Conservation (phyloP, 1,140 invertebrate species). For the Drosophila persimilis region DNA sequence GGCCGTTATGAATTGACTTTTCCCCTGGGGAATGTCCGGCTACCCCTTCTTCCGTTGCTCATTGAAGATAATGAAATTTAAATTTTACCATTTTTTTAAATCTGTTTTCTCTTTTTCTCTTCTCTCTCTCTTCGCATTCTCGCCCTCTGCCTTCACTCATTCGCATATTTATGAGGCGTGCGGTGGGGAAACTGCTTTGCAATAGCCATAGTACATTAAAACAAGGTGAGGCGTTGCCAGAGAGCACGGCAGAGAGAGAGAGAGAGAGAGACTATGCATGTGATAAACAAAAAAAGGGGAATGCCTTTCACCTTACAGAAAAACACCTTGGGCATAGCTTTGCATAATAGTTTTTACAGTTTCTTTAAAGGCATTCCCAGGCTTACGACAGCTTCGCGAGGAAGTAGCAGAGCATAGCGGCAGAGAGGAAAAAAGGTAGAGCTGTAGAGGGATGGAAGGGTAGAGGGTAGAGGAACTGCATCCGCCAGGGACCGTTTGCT, state of each 20-base stretch:
- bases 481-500: conserved; percentile 8
- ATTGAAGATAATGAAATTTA: conserved; percentile 46
- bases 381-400: background rate
- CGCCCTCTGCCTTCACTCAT: conserved; percentile 5
- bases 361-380: conserved; percentile 36
- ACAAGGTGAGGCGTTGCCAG: background rate
- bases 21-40: conserved; percentile 1
- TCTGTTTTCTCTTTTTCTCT: background rate
- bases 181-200: background rate
- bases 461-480: background rate
- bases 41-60: conserved; percentile 11
- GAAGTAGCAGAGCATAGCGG: background rate
- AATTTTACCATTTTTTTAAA: conserved; percentile 10
- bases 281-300: too few relatives aligned
- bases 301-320: background rate
- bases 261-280: too few relatives aligned
- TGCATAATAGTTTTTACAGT: conserved; percentile 58
- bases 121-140: conserved; percentile 11
- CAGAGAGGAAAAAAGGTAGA: background rate
- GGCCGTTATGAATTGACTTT: conserved; percentile 47
- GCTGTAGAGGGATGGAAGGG: background rate
- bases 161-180: conserved; percentile 20
- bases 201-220: too few relatives aligned
- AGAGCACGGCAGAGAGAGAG: too few relatives aligned
- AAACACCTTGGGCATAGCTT: conserved; percentile 46